Percentiles rank a stretch among this genome's conserved stretches.
These are phyloP conservation scores for Papilio helenus DNA, from an alignment of 1,140 invertebrate species.

Conservation along the genomic window DNA sequence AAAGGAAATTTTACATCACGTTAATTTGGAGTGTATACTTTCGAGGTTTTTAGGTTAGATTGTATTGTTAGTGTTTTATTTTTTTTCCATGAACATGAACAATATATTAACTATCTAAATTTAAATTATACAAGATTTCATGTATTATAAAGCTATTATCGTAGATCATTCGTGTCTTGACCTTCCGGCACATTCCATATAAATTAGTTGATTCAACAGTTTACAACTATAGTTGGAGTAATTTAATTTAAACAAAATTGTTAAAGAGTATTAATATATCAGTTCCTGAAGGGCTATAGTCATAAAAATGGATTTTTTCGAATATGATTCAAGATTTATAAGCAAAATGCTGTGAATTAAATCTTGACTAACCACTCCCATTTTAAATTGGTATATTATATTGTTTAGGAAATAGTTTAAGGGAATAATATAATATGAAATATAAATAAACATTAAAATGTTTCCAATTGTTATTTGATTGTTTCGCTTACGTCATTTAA, in stretches of 20 bases:
- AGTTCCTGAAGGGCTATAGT: background rate
- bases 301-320: background rate
- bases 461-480: background rate
- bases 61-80: background rate
- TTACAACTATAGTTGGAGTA: background rate
- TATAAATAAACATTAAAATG: too few species aligned
- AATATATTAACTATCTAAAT: background rate
- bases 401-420: background rate
- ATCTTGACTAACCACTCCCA: too few species aligned
- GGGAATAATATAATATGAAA: too few species aligned
- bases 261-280: too few species aligned
- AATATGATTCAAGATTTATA: too few species aligned
- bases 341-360: too few species aligned
- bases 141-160: constrained; percentile 30
- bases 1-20: constrained; percentile 3
- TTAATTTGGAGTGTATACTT: background rate
- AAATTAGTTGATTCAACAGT: constrained; percentile 20
- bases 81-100: background rate
- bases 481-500: background rate
- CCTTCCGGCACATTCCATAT: constrained; percentile 23
- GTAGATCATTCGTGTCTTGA: constrained; percentile 6
- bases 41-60: background rate
- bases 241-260: constrained; percentile 17
- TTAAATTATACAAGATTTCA: constrained; percentile 6
- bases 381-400: background rate